Evolutionary conservation across 2,113 vertebrate species (phyloP).

Genomic region (Regulus satrapa): DNA sequence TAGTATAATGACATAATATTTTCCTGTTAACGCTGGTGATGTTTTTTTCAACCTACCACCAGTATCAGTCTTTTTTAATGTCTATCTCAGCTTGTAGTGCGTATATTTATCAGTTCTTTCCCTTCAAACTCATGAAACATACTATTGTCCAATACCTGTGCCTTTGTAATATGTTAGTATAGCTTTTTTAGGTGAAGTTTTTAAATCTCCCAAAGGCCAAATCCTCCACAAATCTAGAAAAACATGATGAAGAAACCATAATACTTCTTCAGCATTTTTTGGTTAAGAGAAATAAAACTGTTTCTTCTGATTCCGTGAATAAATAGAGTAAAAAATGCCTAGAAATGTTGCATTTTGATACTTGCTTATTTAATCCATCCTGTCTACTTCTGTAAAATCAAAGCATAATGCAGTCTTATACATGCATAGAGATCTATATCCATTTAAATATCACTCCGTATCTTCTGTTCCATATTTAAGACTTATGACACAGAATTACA

Average conservation of each 20-base stretch:
- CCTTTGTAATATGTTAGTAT: neutral
- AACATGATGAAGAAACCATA: neutral
- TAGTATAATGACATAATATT: neutral
- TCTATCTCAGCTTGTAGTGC: neutral
- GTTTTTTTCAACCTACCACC: neutral
- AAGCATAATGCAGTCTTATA: neutral
- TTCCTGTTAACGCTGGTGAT: neutral
- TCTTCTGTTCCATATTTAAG: neutral
- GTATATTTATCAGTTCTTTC: neutral
- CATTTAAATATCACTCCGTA: neutral
- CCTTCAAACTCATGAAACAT: neutral
- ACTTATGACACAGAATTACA: neutral
- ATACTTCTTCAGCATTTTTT: neutral
- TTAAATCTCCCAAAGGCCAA: neutral
- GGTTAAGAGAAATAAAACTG: neutral
- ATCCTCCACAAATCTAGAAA: neutral
- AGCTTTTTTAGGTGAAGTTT: slow-evolving; percentile 23
- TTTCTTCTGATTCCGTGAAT: neutral
- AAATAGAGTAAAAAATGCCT: neutral
- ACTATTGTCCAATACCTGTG: neutral
- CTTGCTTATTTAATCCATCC: neutral
- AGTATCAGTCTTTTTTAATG: neutral
- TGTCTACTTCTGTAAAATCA: neutral
- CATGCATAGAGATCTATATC: neutral
- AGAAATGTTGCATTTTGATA: neutral